Base-by-base conservation (phyloP, 1,140 invertebrate species). In the Gryon sp. region DNA sequence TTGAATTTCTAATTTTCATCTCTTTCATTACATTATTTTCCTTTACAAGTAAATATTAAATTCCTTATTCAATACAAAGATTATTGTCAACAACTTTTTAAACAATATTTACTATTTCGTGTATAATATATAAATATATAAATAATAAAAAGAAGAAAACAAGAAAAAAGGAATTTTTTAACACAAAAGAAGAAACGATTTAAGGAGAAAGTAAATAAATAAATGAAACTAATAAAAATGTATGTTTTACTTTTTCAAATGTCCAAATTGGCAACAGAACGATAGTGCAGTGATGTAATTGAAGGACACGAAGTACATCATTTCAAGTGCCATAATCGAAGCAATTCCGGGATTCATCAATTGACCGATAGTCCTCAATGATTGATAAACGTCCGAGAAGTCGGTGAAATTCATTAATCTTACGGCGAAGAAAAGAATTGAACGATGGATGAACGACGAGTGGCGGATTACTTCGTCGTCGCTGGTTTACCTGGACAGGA, bases 381-480 rank as follows among this genome's bases (percentile, higher is more conserved):
- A 59, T 53, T 66, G 9, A 60, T 20, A 60, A 52, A 65, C 0
- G 15, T 2, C 36, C n/a, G n/a, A n/a, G 15, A 59, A 22, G n/a
- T 4, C 43, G 26, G 18, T 32, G 12, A 46, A 34, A 45, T 30
- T 48, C 15, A 53, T 62, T 62, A 53, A 74, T 38, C 24, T 20
- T n/a, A n/a, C n/a, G n/a, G n/a, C n/a, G n/a, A n/a, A n/a, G n/a
- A n/a, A n/a, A n/a, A n/a, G 8, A 53, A 40, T 12, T 20, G 16
- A 14, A 88, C 66, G 72, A 95, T 95, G 94, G 95, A 95, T 82
- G 95, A 95, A 80, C 90, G 93, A 82, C 90, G 93, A 86, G 93
- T 96, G 43, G 94, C 94, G 12, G 95, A 99, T 89, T 99, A 99
- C 89, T 99, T 99, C 92, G 97, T 99, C 60, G 94, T 99, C 28